Evolutionary conservation across 2,113 vertebrate genomes (phyloP).

Genomic region (Dolichallabes microphthalmus): DNA sequence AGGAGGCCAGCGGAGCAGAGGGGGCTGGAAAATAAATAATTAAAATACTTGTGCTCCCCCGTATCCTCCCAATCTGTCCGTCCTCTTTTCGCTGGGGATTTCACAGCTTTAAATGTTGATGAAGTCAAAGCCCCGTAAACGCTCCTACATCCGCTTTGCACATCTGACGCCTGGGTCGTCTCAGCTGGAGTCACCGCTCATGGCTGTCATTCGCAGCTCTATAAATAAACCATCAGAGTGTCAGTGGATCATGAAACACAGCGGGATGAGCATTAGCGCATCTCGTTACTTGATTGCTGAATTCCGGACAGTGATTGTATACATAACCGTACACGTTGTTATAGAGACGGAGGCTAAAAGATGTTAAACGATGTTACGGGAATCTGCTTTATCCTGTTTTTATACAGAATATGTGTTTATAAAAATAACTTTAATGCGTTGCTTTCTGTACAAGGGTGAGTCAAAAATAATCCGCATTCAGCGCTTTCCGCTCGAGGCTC

Average conservation of each 20-base stretch:
- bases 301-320: neutral
- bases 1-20: too few relatives aligned
- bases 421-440: neutral
- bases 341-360: neutral
- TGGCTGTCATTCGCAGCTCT: neutral
- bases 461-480: too few relatives aligned
- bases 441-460: neutral
- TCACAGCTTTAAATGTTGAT: slow-evolving; percentile 19
- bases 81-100: neutral
- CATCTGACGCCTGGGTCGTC: slow-evolving; percentile 9
- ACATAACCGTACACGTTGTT: neutral
- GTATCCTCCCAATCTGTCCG: slow-evolving; percentile 17
- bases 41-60: neutral
- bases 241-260: neutral
- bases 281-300: neutral
- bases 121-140: slow-evolving; percentile 4
- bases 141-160: neutral
- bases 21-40: neutral
- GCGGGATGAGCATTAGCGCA: neutral
- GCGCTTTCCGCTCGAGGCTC: too few relatives aligned
- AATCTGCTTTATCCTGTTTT: neutral
- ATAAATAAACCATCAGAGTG: slow-evolving; percentile 20
- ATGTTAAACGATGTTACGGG: neutral
- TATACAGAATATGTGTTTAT: neutral
- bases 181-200: slow-evolving; percentile 11